These are phyloP conservation scores for Morelia viridis DNA, from an alignment of 2,797 vertebrate species.

Conservation along the genomic window DNA sequence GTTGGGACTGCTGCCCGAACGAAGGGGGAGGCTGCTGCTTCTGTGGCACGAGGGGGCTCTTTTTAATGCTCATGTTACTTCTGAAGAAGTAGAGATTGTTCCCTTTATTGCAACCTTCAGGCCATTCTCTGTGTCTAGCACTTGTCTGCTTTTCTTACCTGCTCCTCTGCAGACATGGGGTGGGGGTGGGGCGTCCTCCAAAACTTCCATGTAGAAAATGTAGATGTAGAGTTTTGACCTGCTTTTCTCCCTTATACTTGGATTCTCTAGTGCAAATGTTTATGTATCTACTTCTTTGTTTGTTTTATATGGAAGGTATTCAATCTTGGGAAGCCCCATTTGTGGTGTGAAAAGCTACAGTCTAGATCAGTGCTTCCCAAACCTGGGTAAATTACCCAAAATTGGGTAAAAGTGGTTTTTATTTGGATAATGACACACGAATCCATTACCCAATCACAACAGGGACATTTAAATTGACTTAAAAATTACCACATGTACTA, in stretches of 20 bases:
- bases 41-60: not conserved
- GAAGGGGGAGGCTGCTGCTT: not conserved
- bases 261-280: not conserved
- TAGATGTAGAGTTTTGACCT: not conserved
- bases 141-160: not conserved
- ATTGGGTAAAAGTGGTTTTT: too few relatives aligned
- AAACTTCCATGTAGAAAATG: not conserved
- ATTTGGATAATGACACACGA: too few relatives aligned
- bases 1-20: conserved; percentile 23
- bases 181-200: too few relatives aligned
- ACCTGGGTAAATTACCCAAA: too few relatives aligned
- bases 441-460: too few relatives aligned
- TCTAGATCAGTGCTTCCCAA: not conserved
- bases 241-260: too few relatives aligned
- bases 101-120: not conserved
- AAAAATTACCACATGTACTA: too few relatives aligned
- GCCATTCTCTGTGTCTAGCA: not conserved
- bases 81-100: rapidly evolving
- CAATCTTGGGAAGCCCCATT: not conserved
- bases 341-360: not conserved
- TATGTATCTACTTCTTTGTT: not conserved
- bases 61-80: not conserved
- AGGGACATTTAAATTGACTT: too few relatives aligned
- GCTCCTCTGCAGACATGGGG: too few relatives aligned
- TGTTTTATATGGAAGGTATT: not conserved